Conservation (phyloP, 2,888 invertebrate species). For the Aleiodes testaceus region DNA sequence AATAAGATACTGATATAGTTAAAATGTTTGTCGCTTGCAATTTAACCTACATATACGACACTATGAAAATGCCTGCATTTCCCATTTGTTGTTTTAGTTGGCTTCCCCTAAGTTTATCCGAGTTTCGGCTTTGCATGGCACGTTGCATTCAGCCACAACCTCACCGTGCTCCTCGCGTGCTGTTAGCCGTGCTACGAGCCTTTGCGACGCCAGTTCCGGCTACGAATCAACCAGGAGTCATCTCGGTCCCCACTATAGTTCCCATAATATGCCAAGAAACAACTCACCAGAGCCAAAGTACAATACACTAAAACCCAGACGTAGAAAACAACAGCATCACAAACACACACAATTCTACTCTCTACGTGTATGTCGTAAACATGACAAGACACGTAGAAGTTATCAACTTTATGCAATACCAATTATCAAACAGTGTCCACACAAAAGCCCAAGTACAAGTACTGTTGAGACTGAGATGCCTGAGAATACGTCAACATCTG, state of each 20-base stretch:
- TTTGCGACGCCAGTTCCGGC: slow-evolving; percentile 72
- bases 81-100: slow-evolving; percentile 65
- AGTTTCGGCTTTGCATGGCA: slow-evolving; percentile 70
- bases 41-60: slow-evolving; percentile 36
- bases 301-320: slow-evolving; percentile 68
- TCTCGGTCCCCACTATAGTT: slow-evolving; percentile 70
- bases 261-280: slow-evolving; percentile 68
- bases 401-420: slow-evolving; percentile 70
- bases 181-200: slow-evolving; percentile 59
- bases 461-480: slow-evolving; percentile 56
- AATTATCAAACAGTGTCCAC: slow-evolving; percentile 65
- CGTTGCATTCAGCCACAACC: slow-evolving; percentile 61
- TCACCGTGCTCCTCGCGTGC: slow-evolving; percentile 63
- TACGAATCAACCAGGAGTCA: slow-evolving; percentile 74
- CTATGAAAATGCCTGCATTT: slow-evolving; percentile 45
- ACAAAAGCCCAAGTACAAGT: slow-evolving; percentile 58
- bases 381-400: slow-evolving; percentile 58
- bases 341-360: slow-evolving; percentile 61
- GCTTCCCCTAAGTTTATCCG: slow-evolving; percentile 68
- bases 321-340: slow-evolving; percentile 65
- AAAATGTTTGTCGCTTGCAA: slow-evolving; percentile 16
- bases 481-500: slow-evolving; percentile 42
- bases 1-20: neutral
- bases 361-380: slow-evolving; percentile 63
- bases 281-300: slow-evolving; percentile 68